Evolutionary conservation across 2,888 invertebrate species (phyloP).

Genomic region (Andricus curvator): DNA sequence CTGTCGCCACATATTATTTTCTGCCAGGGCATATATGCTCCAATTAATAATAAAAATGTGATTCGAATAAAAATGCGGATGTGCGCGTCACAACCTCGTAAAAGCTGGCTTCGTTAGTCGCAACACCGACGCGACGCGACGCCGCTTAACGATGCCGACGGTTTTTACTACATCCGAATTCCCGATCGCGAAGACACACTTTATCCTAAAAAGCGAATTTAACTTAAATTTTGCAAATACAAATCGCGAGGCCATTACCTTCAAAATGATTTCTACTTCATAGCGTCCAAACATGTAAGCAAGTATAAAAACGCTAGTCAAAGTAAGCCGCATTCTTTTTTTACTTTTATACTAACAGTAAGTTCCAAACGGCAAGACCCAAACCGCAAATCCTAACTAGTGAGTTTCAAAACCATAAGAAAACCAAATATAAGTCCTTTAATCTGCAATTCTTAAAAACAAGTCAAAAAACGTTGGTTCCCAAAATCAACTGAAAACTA

Average conservation of each 20-base stretch:
- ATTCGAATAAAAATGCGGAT: slow-evolving; percentile 56
- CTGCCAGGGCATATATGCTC: not conserved
- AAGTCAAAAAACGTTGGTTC: no score
- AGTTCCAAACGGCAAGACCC: no score
- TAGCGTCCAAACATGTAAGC: no score
- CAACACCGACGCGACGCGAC: slow-evolving; percentile 1
- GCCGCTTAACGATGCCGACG: slow-evolving; percentile 22
- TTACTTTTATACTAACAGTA: no score
- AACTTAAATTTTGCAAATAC: not conserved
- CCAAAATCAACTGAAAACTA: no score
- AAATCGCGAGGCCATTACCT: not conserved
- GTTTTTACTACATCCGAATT: slow-evolving; percentile 33
- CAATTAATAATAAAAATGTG: slow-evolving; percentile 29
- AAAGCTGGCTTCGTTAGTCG: slow-evolving; percentile 48
- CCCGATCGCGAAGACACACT: not conserved
- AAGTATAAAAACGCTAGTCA: no score
- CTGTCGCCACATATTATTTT: slow-evolving; percentile 12
- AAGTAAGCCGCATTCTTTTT: no score
- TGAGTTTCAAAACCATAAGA: no score
- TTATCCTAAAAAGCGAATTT: not conserved
- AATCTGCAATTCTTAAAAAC: no score
- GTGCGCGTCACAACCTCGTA: slow-evolving; percentile 56
- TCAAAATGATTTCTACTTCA: no score
- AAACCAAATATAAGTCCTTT: no score
- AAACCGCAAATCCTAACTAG: no score